Conservation (phyloP, 2,113 vertebrate genomes). For the Alethe castanea region DNA sequence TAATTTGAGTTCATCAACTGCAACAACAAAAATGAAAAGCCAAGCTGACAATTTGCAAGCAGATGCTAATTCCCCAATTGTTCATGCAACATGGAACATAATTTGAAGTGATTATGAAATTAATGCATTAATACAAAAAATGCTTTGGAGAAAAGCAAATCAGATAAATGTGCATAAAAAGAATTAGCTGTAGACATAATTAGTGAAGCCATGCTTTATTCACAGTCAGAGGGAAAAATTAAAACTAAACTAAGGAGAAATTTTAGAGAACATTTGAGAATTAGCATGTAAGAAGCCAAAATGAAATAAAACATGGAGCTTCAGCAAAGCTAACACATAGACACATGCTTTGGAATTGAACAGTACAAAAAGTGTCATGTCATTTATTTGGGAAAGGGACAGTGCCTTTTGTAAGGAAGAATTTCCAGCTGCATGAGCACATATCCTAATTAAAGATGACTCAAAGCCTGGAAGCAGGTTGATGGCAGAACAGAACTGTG, state of each 20-base stretch:
- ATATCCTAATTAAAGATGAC: background rate
- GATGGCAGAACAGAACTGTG: background rate
- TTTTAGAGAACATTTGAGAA: background rate
- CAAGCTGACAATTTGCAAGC: constrained; percentile 33
- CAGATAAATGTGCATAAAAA: constrained; percentile 48
- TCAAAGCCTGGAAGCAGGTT: background rate
- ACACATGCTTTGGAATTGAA: background rate
- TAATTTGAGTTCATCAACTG: constrained; percentile 36
- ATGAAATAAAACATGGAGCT: background rate
- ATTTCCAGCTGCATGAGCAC: background rate
- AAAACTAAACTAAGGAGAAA: background rate
- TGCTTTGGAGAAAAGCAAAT: constrained; percentile 45
- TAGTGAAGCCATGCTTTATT: constrained; percentile 14
- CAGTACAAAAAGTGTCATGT: background rate
- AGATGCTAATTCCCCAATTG: constrained; percentile 59
- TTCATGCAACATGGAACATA: constrained; percentile 45
- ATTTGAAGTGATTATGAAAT: constrained; percentile 59
- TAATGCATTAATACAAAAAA: constrained; percentile 49
- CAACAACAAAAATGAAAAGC: constrained; percentile 41
- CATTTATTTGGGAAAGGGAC: background rate
- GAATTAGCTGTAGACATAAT: constrained; percentile 35
- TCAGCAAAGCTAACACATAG: background rate
- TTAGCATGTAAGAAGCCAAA: background rate
- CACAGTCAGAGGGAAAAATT: constrained; percentile 5
- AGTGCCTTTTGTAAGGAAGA: background rate